These are phyloP conservation scores for Heliconius hortense DNA, from an alignment of 2,888 invertebrate species.

Conservation along the genomic window DNA sequence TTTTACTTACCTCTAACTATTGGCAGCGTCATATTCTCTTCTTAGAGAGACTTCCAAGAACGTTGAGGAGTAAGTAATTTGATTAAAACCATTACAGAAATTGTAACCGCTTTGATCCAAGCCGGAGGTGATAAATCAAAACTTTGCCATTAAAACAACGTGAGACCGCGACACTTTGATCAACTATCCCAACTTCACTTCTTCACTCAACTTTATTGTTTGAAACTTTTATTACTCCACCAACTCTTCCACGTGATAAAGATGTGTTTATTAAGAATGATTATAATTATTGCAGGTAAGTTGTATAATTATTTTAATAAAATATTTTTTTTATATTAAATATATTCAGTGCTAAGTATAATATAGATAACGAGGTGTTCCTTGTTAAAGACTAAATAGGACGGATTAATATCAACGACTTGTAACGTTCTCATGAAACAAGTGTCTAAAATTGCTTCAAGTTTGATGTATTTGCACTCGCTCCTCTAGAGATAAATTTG, in stretches of 20 bases:
- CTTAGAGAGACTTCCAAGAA: slow-evolving; percentile 8
- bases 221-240: slow-evolving; percentile 63
- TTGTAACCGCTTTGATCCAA: slow-evolving; percentile 56
- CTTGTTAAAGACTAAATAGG: slow-evolving; percentile 4
- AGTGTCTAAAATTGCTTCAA: slow-evolving; percentile 77
- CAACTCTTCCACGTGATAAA: slow-evolving; percentile 50
- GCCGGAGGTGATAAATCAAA: slow-evolving; percentile 62
- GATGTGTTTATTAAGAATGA: slow-evolving; percentile 4
- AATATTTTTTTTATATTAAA: not conserved
- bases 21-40: not conserved
- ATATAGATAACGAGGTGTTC: not conserved
- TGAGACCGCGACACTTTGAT: slow-evolving; percentile 65
- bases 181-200: slow-evolving; percentile 66
- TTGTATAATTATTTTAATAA: not conserved
- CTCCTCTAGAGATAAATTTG: slow-evolving; percentile 79
- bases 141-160: slow-evolving; percentile 71
- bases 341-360: not conserved
- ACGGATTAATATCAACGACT: slow-evolving; percentile 55
- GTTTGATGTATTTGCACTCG: slow-evolving; percentile 79
- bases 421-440: slow-evolving; percentile 72
- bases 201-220: slow-evolving; percentile 66
- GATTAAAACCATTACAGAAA: slow-evolving; percentile 63
- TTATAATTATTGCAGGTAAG: slow-evolving; percentile 4
- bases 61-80: slow-evolving; percentile 39
- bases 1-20: not conserved